A percentile compares a stretch with the other conserved stretches of the same genome.
Evolutionary conservation across 2,888 invertebrate genomes (phyloP).

Genomic region (Ecliptopera silaceata): DNA sequence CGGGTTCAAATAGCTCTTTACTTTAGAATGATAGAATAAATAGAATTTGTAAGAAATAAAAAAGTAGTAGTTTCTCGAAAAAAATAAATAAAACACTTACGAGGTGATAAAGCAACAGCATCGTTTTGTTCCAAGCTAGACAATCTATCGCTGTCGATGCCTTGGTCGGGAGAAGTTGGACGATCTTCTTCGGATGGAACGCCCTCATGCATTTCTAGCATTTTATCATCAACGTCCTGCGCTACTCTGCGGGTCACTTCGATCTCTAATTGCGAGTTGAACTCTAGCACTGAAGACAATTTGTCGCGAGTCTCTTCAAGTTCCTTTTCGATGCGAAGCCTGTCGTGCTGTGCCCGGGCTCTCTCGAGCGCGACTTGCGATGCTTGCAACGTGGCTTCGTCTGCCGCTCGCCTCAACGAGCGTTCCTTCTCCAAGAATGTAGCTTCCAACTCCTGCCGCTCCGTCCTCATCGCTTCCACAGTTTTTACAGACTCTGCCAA

Average conservation of each 20-base stretch:
- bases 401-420: constrained; percentile 85
- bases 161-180: constrained; percentile 91
- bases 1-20: too few relatives aligned
- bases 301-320: constrained; percentile 82
- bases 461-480: constrained; percentile 60
- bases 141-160: constrained; percentile 92
- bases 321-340: constrained; percentile 85
- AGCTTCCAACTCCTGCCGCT: constrained; percentile 68
- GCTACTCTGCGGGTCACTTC: constrained; percentile 73
- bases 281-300: constrained; percentile 57
- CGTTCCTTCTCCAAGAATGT: constrained; percentile 79
- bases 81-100: constrained; percentile 51
- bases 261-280: constrained; percentile 67
- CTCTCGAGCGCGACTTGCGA: constrained; percentile 89
- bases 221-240: constrained; percentile 55
- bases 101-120: constrained; percentile 68
- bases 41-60: too few relatives aligned
- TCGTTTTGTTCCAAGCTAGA: constrained; percentile 85
- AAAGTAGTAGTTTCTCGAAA: too few relatives aligned
- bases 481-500: constrained; percentile 53
- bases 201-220: constrained; percentile 56
- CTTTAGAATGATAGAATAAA: too few relatives aligned
- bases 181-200: constrained; percentile 68
- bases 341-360: constrained; percentile 88
- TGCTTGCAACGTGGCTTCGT: constrained; percentile 88